Evolutionary conservation across 2,888 invertebrate genomes (phyloP), one percentile per base, ranked within the genome.

Genomic region (Acanthosepion esculentum): DNA sequence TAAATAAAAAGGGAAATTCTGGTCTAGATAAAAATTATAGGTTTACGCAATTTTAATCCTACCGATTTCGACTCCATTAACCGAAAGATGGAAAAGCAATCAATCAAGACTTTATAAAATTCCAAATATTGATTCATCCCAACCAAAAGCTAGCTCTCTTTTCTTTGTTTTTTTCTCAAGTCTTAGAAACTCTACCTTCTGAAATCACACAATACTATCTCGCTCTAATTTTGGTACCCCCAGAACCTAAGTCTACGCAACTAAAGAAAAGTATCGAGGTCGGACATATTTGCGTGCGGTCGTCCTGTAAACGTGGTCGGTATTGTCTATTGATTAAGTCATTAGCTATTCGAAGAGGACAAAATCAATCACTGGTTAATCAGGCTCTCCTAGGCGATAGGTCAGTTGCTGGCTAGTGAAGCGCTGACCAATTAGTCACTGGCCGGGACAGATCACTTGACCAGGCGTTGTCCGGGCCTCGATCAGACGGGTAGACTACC

Each of bases 311-410:
- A 15, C n/a, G n/a, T 10, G 78, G 78, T 78, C 78, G 18, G 78
- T n/a, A 12, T 33, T 78, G 78, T 78, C 78, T n/a, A 78, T 78
- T 33, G 78, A 78, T 78, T 78, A 33, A n/a, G 78, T 78, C 78
- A 78, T 78, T 78, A 78, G 78, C n/a, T 12, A 78, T 78, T 78
- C n/a, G 78, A 78, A 78, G n/a, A 33, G 78, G n/a, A 78, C 78
- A 78, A 78, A 78, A 78, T 78, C 78, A 78, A 78, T 78, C 78
- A 78, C 78, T 78, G 78, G n/a, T n/a, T 78, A 78, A 78, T 78
- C 78, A 78, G 78, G 78, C 78, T 78, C 78, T 78, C 78, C n/a
- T 33, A n/a, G 78, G n/a, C 18, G 78, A 78, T 78, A 78, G 78
- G 78, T 78, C 78, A 78, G 78, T n/a, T 78, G 78, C 78, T 78